Percentiles rank a stretch among this genome's conserved stretches.
Evolutionary conservation across 2,888 invertebrate genomes (phyloP).

Genomic region (Hermodice carunculata): DNA sequence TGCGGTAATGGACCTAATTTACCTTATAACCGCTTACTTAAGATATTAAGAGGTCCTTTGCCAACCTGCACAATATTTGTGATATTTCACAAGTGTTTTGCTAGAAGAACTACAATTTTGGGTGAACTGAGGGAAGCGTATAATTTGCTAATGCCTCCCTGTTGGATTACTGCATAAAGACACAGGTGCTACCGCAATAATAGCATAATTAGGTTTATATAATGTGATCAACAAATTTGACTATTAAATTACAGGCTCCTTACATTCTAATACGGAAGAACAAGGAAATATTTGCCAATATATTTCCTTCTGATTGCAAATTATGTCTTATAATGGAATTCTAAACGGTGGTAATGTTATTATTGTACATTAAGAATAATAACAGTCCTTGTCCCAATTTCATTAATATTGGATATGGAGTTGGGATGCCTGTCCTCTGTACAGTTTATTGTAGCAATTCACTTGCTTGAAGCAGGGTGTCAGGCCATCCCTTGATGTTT

Average conservation of each 20-base stretch:
- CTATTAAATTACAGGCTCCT: constrained; percentile 50
- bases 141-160: constrained; percentile 25
- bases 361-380: constrained; percentile 25
- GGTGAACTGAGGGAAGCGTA: too few relatives aligned
- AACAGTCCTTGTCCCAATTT: constrained; percentile 12
- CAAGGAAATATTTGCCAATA: constrained; percentile 32
- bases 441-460: too few relatives aligned
- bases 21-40: too few relatives aligned
- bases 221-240: constrained; percentile 54
- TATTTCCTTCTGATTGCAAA: constrained; percentile 24
- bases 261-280: constrained; percentile 43
- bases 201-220: constrained; percentile 47
- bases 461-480: too few relatives aligned
- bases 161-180: constrained; percentile 29
- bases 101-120: too few relatives aligned
- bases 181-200: constrained; percentile 41
- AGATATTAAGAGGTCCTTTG: too few relatives aligned
- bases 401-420: constrained; percentile 10
- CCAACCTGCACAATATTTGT: too few relatives aligned
- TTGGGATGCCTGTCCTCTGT: too few relatives aligned
- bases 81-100: too few relatives aligned
- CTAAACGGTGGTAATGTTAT: constrained; percentile 33
- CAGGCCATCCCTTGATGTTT: too few relatives aligned
- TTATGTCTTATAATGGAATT: constrained; percentile 31
- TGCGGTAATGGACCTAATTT: too few relatives aligned